Conservation (phyloP, 2,797 vertebrate species). For the Triplophysa yarkandensis region DNA sequence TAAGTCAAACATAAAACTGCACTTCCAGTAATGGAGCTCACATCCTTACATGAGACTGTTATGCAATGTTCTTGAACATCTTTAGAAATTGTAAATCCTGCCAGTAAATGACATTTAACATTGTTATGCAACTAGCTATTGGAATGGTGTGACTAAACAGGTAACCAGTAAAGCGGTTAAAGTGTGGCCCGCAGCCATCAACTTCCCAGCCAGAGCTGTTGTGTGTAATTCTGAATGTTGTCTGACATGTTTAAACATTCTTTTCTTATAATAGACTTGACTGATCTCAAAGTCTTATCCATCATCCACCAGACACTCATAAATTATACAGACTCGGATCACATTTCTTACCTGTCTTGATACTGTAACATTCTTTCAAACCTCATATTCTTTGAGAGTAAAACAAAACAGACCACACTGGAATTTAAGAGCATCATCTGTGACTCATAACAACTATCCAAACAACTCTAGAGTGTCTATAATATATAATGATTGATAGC, state of each 20-base stretch:
- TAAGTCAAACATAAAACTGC: neutral
- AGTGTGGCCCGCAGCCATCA: neutral
- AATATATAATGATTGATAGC: slow-evolving; percentile 16
- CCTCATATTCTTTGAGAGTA: neutral
- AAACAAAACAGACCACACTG: neutral
- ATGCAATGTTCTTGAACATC: neutral
- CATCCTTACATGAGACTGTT: neutral
- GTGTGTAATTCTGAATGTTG: neutral
- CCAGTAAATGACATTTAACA: neutral
- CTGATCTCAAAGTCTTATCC: neutral
- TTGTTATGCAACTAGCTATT: neutral
- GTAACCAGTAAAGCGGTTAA: slow-evolving; percentile 1
- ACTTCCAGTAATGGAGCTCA: neutral
- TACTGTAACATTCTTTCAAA: neutral
- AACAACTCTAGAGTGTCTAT: neutral
- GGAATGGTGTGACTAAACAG: neutral
- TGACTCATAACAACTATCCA: slow-evolving; percentile 3
- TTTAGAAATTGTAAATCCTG: slow-evolving; percentile 4
- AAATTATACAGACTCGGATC: neutral
- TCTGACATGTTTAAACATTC: slow-evolving; percentile 27
- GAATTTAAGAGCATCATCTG: slow-evolving; percentile 35
- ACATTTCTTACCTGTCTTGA: neutral
- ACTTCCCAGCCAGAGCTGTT: neutral
- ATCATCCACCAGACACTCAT: neutral
- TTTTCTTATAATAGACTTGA: neutral